Percentiles rank a stretch among this genome's conserved stretches.
These are phyloP conservation scores for Ptyas mucosa DNA, from an alignment of 2,113 vertebrate species.

Conservation along the genomic window DNA sequence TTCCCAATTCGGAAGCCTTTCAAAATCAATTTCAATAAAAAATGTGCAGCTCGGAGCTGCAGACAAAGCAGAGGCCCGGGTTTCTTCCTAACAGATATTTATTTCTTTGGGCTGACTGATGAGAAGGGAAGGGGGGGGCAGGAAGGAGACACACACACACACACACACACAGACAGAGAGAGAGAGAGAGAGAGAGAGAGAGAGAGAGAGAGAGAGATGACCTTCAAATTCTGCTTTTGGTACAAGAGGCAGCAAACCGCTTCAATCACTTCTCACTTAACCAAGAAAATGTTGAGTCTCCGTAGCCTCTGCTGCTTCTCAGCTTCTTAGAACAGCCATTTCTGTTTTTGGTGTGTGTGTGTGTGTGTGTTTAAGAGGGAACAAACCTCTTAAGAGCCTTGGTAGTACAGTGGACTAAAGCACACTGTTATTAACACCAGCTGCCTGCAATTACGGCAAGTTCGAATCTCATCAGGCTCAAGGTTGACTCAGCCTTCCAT, in stretches of 20 bases:
- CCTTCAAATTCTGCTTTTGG: conserved; percentile 1
- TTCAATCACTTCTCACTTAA: background rate
- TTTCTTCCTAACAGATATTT: background rate
- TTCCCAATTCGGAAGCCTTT: conserved; percentile 31
- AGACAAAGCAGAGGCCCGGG: background rate
- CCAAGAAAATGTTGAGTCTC: background rate
- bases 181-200: too few species aligned
- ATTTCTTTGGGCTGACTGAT: background rate
- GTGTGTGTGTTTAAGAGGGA: too few species aligned
- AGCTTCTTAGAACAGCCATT: background rate
- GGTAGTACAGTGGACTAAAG: too few species aligned
- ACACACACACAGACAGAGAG: too few species aligned
- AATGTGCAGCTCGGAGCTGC: conserved; percentile 11
- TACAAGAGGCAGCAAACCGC: background rate
- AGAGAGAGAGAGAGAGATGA: background rate
- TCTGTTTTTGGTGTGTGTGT: background rate
- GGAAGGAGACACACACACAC: background rate
- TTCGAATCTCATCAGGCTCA: too few species aligned
- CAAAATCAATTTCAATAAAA: conserved; percentile 23
- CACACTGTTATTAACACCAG: too few species aligned
- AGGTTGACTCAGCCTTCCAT: too few species aligned
- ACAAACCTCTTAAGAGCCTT: too few species aligned
- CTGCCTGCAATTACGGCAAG: too few species aligned
- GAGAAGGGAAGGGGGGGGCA: background rate
- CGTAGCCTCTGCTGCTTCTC: background rate